A percentile compares a stretch with the other conserved stretches of the same genome.
Evolutionary conservation across 2,797 vertebrate species (phyloP).

Genomic region (Pampus argenteus): DNA sequence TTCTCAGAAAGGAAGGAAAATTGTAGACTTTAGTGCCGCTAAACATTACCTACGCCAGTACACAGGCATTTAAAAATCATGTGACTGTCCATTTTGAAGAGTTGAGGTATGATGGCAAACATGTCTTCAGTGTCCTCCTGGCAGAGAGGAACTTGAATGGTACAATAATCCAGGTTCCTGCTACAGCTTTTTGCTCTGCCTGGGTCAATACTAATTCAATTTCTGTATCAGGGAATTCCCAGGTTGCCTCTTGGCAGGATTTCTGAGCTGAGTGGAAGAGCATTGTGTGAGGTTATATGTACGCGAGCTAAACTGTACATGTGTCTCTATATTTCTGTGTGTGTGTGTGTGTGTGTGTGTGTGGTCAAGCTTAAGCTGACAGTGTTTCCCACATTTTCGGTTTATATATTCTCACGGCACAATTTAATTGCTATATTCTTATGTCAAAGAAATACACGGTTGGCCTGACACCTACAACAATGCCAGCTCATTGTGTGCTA

Average conservation of each 20-base stretch:
- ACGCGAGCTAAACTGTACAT: conserved; percentile 29
- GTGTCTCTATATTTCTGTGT: conserved; percentile 1
- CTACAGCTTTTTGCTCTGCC: conserved; percentile 67
- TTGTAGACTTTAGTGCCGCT: not conserved
- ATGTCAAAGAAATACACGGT: conserved; percentile 47
- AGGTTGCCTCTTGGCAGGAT: conserved; percentile 76
- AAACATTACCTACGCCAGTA: conserved; percentile 3
- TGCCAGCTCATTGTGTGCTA: conserved; percentile 58
- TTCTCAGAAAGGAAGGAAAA: not conserved
- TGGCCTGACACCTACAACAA: conserved; percentile 61
- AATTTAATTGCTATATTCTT: conserved; percentile 65
- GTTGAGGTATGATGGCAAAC: conserved; percentile 51
- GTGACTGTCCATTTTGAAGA: conserved; percentile 24
- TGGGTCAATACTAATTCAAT: conserved; percentile 83
- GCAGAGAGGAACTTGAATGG: conserved; percentile 55
- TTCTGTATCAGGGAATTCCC: conserved; percentile 80
- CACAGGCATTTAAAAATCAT: not conserved
- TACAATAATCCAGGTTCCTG: conserved; percentile 72
- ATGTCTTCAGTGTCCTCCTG: conserved; percentile 57
- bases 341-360: conserved; percentile 16
- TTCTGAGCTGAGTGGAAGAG: conserved; percentile 69
- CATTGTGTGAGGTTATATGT: conserved; percentile 55
- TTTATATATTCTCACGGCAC: conserved; percentile 33
- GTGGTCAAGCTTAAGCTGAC: conserved; percentile 26
- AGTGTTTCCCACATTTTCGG: conserved; percentile 59